Evolutionary conservation across 2,113 vertebrate genomes (phyloP).

Genomic region (Egretta garzetta): DNA sequence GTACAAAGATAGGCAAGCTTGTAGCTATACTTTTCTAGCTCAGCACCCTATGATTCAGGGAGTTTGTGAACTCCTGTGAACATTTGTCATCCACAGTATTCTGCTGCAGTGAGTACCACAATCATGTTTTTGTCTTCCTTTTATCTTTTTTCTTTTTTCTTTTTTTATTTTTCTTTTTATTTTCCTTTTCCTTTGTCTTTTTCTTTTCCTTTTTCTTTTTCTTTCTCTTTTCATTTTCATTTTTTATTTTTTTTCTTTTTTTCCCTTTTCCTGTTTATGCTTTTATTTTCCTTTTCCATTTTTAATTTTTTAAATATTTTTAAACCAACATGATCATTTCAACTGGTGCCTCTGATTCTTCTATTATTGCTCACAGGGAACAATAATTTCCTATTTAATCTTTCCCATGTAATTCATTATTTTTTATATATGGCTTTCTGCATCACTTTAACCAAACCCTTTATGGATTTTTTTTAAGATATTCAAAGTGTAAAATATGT

Average conservation of each 20-base stretch:
- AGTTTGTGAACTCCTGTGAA: neutral
- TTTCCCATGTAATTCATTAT: neutral
- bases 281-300: rapidly evolving
- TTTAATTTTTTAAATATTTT: neutral
- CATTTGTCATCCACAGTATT: neutral
- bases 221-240: rapidly evolving
- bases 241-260: no score
- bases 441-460: neutral
- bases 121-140: rapidly evolving
- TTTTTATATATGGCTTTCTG: neutral
- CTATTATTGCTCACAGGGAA: neutral
- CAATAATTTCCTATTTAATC: neutral
- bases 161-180: no score
- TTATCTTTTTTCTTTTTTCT: neutral
- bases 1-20: neutral
- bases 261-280: rapidly evolving
- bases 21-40: neutral
- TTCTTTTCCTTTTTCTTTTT: rapidly evolving
- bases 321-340: neutral
- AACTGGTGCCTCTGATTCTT: neutral
- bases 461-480: neutral
- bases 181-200: rapidly evolving
- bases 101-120: neutral
- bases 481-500: neutral
- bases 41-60: neutral